Percentiles rank a stretch among this genome's conserved stretches.
These are phyloP conservation scores for Odiellus spinosus DNA, from an alignment of 2,888 invertebrate species.

Conservation along the genomic window DNA sequence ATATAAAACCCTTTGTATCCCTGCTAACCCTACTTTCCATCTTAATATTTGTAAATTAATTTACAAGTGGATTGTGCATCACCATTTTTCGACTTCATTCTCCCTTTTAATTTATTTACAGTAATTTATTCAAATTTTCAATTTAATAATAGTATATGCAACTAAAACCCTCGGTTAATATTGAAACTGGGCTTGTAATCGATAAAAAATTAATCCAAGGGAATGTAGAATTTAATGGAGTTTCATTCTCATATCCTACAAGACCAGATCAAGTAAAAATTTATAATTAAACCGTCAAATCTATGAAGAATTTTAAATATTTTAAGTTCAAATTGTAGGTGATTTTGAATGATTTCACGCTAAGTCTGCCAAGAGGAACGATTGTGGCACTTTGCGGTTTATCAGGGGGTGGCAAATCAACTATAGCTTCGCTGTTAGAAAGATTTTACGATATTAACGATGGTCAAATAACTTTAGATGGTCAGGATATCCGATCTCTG, in stretches of 20 bases:
- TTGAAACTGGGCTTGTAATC: slow-evolving; percentile 48
- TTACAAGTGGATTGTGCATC: too few relatives aligned
- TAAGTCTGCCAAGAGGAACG: slow-evolving; percentile 67
- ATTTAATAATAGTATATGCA: slow-evolving; percentile 47
- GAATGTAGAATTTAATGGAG: slow-evolving; percentile 66
- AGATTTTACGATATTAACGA: slow-evolving; percentile 64
- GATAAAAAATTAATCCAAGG: slow-evolving; percentile 54
- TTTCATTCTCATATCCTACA: slow-evolving; percentile 77
- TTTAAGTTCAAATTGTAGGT: slow-evolving; percentile 31
- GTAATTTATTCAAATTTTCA: neutral
- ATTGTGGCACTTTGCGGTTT: slow-evolving; percentile 83
- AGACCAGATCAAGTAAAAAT: slow-evolving; percentile 36
- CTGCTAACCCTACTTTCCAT: too few relatives aligned
- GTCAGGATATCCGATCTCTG: slow-evolving; percentile 47
- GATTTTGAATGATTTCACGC: slow-evolving; percentile 64
- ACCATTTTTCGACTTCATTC: too few relatives aligned
- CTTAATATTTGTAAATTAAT: too few relatives aligned
- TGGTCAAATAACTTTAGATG: slow-evolving; percentile 60
- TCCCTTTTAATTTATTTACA: too few relatives aligned
- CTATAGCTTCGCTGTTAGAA: slow-evolving; percentile 72
- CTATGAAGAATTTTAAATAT: slow-evolving; percentile 11
- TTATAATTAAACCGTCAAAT: slow-evolving; percentile 7
- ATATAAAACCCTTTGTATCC: too few relatives aligned
- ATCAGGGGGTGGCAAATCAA: slow-evolving; percentile 87
- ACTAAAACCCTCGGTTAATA: slow-evolving; percentile 48